Base-by-base conservation (phyloP, 2,113 vertebrate species). In the Sinosuthora webbiana region DNA sequence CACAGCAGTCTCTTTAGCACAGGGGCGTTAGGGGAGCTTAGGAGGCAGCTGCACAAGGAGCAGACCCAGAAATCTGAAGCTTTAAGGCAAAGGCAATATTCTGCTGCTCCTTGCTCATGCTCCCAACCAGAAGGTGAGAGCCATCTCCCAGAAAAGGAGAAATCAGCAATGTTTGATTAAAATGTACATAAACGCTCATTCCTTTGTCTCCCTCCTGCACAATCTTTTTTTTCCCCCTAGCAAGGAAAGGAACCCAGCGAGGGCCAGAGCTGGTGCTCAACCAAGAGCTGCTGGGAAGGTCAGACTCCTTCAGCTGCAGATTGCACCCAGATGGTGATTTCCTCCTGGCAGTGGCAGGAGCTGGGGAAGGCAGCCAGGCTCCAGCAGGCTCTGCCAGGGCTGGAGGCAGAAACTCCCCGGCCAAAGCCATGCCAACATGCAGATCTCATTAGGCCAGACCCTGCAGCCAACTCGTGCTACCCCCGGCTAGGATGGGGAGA, bases 241-340 rank as follows among this genome's bases (percentile, higher is more conserved):
- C 21, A 28, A 37, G 49, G 41, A 35, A 37, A 62, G 49, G 49
- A 90, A 47, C 62, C 41, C 77, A 45, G 65, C 0, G 37, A 76
- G 39, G 30, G 69, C 15, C 68, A 27, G 64, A 39, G 59, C 76
- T 86, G 80, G 83, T 76, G 77, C 18, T 80, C 44, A 41, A 30
- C 23, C 7, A 0, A 27, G 24, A 37, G 56, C 75, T 90, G 69
- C 89, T 60, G 67, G 82, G 57, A 88, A 76, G 89, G 53, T 90
- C 71, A 25, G 71, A 6, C 63, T 94, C 59, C 63, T 65, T 31
- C 3, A 57, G 73, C 60, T 47, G 67, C 89, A 92, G 82, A 85
- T 90, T 83, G 83, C 79, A 88, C 91, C 83, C 91, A 96, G 94
- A 88, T 92, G 75, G 88, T 70, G 88, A 71, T 94, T 95, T 95